A percentile compares a stretch with the other conserved stretches of the same genome.
phyloP scores from a whole-genome alignment of 2,888 invertebrate species.

The Callyntrura guangdongensis region DNA sequence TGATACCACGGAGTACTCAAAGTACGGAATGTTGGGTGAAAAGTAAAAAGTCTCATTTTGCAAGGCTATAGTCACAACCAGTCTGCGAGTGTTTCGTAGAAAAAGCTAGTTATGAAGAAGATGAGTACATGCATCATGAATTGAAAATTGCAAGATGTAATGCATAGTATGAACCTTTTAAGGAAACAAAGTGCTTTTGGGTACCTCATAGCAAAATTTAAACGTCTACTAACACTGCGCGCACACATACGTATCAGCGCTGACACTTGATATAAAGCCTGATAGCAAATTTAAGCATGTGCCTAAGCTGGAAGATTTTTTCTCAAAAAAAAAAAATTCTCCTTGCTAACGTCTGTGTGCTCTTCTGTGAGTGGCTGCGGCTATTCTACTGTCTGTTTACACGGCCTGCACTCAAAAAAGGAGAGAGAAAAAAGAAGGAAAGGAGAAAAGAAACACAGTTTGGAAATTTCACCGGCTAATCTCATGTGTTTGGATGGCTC shows the following conservation, averaged over 20 bases:
- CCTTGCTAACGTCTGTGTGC: conserved; percentile 13
- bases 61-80: background rate
- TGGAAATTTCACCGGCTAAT: conserved; percentile 84
- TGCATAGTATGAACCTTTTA: conserved; percentile 27
- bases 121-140: conserved; percentile 68
- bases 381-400: background rate
- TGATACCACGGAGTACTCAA: background rate
- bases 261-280: conserved; percentile 47
- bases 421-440: conserved; percentile 54
- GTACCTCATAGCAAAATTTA: background rate
- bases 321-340: conserved; percentile 29
- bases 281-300: background rate
- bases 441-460: conserved; percentile 59
- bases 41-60: background rate
- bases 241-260: background rate
- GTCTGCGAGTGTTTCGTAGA: background rate
- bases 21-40: background rate
- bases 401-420: conserved; percentile 52
- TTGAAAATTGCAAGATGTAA: conserved; percentile 43
- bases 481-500: conserved; percentile 84
- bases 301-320: conserved; percentile 33
- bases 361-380: conserved; percentile 14
- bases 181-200: background rate
- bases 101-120: background rate
- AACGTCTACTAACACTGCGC: background rate